Evolutionary conservation across 2,113 vertebrate genomes (phyloP).

Genomic region (Chaenocephalus aceratus): DNA sequence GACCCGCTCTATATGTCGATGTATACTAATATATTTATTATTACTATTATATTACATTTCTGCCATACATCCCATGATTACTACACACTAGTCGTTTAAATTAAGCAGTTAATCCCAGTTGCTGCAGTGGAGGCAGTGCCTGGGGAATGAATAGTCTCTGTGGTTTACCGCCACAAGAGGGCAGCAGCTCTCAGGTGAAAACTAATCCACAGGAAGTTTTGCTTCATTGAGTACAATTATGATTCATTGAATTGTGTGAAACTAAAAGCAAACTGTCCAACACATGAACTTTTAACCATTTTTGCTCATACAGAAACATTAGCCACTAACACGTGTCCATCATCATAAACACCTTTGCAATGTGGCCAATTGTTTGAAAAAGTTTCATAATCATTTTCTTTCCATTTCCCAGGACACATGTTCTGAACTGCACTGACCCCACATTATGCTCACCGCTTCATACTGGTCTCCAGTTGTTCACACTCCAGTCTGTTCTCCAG

Average conservation of each 20-base stretch:
- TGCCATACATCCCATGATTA: too few species aligned
- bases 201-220: not conserved
- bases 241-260: not conserved
- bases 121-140: not conserved
- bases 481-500: conserved; percentile 76
- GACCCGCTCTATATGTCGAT: too few species aligned
- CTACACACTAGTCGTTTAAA: not conserved
- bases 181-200: conserved; percentile 11
- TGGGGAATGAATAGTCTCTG: not conserved
- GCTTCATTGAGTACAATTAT: not conserved
- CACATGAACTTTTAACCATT: not conserved
- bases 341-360: not conserved
- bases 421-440: not conserved
- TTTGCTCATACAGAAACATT: not conserved
- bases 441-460: conserved; percentile 74
- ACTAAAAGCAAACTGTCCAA: not conserved
- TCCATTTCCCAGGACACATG: not conserved
- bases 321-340: not conserved
- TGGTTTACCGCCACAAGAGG: conserved; percentile 35
- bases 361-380: not conserved
- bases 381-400: not conserved
- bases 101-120: not conserved
- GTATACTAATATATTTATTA: not conserved
- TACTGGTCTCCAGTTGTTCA: conserved; percentile 79
- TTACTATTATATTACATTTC: not conserved